Base-by-base conservation (phyloP, 2,113 vertebrate genomes). In the Cyrtonyx montezumae region DNA sequence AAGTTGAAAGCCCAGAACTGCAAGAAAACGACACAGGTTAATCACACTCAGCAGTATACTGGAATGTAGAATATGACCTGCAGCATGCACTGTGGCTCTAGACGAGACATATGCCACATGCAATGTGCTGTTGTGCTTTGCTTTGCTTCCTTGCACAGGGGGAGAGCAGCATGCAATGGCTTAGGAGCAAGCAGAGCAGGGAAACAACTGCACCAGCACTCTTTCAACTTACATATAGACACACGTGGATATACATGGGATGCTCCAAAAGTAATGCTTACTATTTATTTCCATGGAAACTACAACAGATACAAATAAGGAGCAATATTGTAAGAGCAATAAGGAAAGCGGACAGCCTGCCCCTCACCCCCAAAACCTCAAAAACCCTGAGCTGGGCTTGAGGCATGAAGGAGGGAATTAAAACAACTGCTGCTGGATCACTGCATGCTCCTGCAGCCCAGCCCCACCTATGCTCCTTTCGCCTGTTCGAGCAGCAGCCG, bases 151-250 rank as follows among this genome's bases (percentile, higher is more conserved):
- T 74, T 23, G 5, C 11, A 5, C 4, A 70, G 30, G n/a, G 49
- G 37, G 9, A 51, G 5, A 17, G 3, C 1, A 40, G 15, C 20
- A 66, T 1, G 2, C 8, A 71, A 32, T 2, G 66, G 40, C 3
- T 0, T 0, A 0, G 0, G 4, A 70, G 13, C 0, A 2, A n/a
- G 26, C 51, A 53, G 15, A 53, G 51, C 4, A 49, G 8, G 16
- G 26, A n/a, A 49, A 9, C 16, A 46, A 11, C 13, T 56, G 22
- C 21, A 42, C 15, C 5, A 18, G 17, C 1, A 3, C 6, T 46
- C 2, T 43, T 43, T 43, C 16, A 43, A 43, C 16, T 43, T 43
- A 43, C 11, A 16, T 43, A 43, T 43, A 17, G 14, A 43, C 43
- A 43, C 43, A 43, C 15, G 43, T 43, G 43, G 14, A 43, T 43